Percentiles rank a stretch among this genome's conserved stretches.
These are phyloP conservation scores for Hirudinaria manillensis DNA, from an alignment of 2,888 invertebrate genomes.

Conservation along the genomic window DNA sequence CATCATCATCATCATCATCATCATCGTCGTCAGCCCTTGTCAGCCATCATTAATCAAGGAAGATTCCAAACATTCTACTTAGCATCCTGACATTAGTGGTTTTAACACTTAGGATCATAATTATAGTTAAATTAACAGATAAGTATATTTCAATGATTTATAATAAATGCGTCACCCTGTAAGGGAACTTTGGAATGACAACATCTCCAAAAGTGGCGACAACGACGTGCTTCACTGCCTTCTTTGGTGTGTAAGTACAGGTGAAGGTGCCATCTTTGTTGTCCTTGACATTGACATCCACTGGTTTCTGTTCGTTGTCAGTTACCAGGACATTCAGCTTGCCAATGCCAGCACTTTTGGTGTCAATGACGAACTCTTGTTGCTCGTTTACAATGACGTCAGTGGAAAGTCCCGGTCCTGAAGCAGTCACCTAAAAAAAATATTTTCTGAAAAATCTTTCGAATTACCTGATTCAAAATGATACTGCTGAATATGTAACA, in stretches of 20 bases:
- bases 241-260: slow-evolving; percentile 61
- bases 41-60: not conserved
- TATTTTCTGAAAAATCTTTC: too few relatives aligned
- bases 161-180: slow-evolving; percentile 58
- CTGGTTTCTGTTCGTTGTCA: slow-evolving; percentile 52
- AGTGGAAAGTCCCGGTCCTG: slow-evolving; percentile 52
- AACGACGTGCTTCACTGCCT: slow-evolving; percentile 68
- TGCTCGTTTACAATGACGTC: slow-evolving; percentile 59
- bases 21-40: too few relatives aligned
- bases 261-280: slow-evolving; percentile 52
- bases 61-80: too few relatives aligned
- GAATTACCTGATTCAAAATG: not conserved
- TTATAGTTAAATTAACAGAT: not conserved
- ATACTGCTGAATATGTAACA: not conserved
- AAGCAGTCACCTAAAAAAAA: slow-evolving; percentile 34
- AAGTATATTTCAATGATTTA: not conserved
- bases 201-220: slow-evolving; percentile 74
- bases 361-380: slow-evolving; percentile 71
- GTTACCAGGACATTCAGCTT: slow-evolving; percentile 62
- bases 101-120: too few relatives aligned
- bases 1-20: too few relatives aligned
- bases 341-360: slow-evolving; percentile 64
- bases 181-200: slow-evolving; percentile 74
- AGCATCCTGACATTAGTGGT: too few relatives aligned
- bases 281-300: slow-evolving; percentile 50